A percentile compares a stretch with the other conserved stretches of the same genome.
Evolutionary conservation across 2,888 invertebrate genomes (phyloP).

Genomic region (Polyommatus iphigenia): DNA sequence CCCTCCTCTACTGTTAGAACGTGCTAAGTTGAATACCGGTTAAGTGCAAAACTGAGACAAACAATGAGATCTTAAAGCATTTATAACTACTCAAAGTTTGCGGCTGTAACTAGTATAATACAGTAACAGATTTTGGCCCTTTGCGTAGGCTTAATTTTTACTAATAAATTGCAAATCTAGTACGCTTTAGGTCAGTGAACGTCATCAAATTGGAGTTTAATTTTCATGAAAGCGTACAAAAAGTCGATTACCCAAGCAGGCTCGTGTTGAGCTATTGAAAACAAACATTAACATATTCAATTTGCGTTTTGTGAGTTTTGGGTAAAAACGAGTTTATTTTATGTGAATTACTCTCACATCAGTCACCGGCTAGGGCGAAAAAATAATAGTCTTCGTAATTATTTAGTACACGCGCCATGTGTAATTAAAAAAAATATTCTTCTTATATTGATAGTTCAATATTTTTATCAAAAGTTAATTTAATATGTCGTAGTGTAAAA

Average conservation of each 20-base stretch:
- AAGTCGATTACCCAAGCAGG: not conserved
- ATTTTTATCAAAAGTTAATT: no score
- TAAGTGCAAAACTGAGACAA: no score
- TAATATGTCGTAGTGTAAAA: no score
- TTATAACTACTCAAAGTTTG: no score
- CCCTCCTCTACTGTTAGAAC: no score
- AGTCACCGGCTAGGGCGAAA: not conserved
- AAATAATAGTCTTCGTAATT: not conserved
- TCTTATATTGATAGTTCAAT: no score
- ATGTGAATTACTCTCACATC: not conserved
- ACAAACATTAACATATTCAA: conserved; percentile 15
- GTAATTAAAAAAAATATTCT: not conserved
- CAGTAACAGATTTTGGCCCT: no score
- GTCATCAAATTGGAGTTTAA: not conserved
- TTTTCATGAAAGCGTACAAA: not conserved
- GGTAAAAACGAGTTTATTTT: conserved; percentile 3
- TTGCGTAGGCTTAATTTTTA: not conserved
- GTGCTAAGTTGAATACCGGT: no score
- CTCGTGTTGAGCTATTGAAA: conserved; percentile 12
- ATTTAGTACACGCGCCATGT: not conserved
- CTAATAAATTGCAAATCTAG: not conserved
- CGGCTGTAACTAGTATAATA: no score
- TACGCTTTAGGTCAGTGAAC: not conserved
- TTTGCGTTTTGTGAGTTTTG: conserved; percentile 19
- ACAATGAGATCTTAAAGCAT: no score